A percentile compares a stretch with the other conserved stretches of the same genome.
Evolutionary conservation across 2,797 vertebrate species (phyloP).

Genomic region (Gobio occitaniae): DNA sequence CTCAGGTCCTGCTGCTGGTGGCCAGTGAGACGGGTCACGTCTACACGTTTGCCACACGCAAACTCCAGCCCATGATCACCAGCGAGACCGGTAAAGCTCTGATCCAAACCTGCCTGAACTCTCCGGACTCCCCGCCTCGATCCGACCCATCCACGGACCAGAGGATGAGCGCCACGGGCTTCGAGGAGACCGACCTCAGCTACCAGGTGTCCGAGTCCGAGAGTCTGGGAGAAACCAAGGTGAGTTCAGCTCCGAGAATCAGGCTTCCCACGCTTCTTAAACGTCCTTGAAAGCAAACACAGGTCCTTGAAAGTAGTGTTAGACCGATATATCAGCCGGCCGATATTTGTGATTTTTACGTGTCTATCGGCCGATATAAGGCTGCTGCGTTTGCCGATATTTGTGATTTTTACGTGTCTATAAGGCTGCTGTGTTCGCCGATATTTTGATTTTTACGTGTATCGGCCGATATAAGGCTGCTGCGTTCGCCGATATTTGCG

Average conservation of each 20-base stretch:
- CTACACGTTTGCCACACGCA: conserved; percentile 97
- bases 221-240: conserved; percentile 97
- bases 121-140: conserved; percentile 95
- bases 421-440: too few relatives aligned
- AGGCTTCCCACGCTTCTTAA: too few relatives aligned
- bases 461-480: too few relatives aligned
- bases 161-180: conserved; percentile 98
- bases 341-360: too few relatives aligned
- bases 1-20: conserved; percentile 95
- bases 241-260: conserved; percentile 63
- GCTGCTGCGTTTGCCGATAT: too few relatives aligned
- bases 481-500: too few relatives aligned
- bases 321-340: too few relatives aligned
- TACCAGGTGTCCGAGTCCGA: conserved; percentile 98
- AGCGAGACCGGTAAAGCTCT: conserved; percentile 98
- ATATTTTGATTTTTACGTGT: too few relatives aligned
- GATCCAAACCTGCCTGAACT: conserved; percentile 99
- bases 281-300: too few relatives aligned
- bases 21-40: conserved; percentile 98
- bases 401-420: too few relatives aligned
- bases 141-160: conserved; percentile 96
- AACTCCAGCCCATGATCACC: conserved; percentile 99
- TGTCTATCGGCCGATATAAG: too few relatives aligned
- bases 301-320: too few relatives aligned
- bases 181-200: conserved; percentile 97